phyloP scores from a whole-genome alignment of 2,888 invertebrate genomes.

The Orthonevra nobilis region DNA sequence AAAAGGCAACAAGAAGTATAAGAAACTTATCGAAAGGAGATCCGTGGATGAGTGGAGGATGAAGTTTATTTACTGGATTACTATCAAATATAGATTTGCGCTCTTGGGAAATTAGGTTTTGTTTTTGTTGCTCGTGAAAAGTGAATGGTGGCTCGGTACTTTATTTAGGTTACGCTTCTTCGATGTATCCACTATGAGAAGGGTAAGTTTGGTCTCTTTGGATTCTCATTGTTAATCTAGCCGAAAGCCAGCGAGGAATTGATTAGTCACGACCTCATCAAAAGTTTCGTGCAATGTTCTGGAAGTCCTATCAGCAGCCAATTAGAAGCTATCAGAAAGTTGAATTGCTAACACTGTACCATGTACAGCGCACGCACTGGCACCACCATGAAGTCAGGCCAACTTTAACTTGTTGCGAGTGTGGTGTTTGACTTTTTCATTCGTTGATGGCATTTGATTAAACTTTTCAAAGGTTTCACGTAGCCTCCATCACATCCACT shows the following conservation, averaged over 20 bases:
- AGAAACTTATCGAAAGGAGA: slow-evolving; percentile 14
- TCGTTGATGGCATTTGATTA: slow-evolving; percentile 49
- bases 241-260: slow-evolving; percentile 57
- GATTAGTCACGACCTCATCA: slow-evolving; percentile 70
- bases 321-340: slow-evolving; percentile 68
- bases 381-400: too few relatives aligned
- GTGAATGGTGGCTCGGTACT: slow-evolving; percentile 17
- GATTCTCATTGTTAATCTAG: slow-evolving; percentile 43
- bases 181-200: slow-evolving; percentile 19
- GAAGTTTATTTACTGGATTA: slow-evolving; percentile 61
- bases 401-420: background rate
- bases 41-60: slow-evolving; percentile 35
- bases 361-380: slow-evolving; percentile 20
- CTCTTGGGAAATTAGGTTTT: slow-evolving; percentile 55
- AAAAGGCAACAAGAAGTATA: slow-evolving; percentile 16
- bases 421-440: slow-evolving; percentile 18
- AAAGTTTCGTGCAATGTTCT: slow-evolving; percentile 56
- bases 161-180: slow-evolving; percentile 19
- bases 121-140: slow-evolving; percentile 56
- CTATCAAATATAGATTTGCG: slow-evolving; percentile 68
- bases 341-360: too few relatives aligned
- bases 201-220: slow-evolving; percentile 51
- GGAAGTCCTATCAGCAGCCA: slow-evolving; percentile 64
- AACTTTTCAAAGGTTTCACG: slow-evolving; percentile 29
- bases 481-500: slow-evolving; percentile 2